phyloP scores from a whole-genome alignment of 2,797 vertebrate species.

The Siniperca undulata region DNA sequence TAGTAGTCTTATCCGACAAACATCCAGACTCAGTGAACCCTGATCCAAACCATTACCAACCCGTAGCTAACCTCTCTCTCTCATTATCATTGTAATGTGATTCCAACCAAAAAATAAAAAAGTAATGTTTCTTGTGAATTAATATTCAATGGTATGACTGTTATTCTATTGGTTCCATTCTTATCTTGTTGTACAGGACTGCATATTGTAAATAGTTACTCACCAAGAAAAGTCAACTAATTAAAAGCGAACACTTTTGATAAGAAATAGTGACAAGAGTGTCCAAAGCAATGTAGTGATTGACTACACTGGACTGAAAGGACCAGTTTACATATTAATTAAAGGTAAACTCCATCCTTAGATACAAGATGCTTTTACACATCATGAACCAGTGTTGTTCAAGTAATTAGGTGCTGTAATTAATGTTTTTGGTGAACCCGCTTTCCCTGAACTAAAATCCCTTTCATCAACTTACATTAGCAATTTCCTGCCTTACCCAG shows the following conservation, averaged over 20 bases:
- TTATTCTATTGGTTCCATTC: rapidly evolving
- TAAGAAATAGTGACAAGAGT: slow-evolving; percentile 4
- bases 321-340: not conserved
- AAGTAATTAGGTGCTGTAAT: slow-evolving; percentile 10
- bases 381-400: not conserved
- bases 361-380: not conserved
- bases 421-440: not conserved
- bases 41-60: slow-evolving; percentile 20
- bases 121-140: not conserved
- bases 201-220: not conserved
- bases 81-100: slow-evolving; percentile 13
- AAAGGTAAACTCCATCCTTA: slow-evolving; percentile 5
- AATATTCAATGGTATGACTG: not conserved
- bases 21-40: slow-evolving; percentile 43
- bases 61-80: slow-evolving; percentile 1
- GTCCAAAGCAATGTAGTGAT: not conserved
- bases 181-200: not conserved
- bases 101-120: not conserved
- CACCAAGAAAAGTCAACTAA: slow-evolving; percentile 1
- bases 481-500: not conserved
- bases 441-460: not conserved
- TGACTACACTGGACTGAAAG: not conserved
- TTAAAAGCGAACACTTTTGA: slow-evolving; percentile 4
- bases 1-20: slow-evolving; percentile 13
- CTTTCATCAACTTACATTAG: not conserved